These are phyloP conservation scores for Cepaea hortensis DNA, from an alignment of 2,888 invertebrate species.

Conservation along the genomic window DNA sequence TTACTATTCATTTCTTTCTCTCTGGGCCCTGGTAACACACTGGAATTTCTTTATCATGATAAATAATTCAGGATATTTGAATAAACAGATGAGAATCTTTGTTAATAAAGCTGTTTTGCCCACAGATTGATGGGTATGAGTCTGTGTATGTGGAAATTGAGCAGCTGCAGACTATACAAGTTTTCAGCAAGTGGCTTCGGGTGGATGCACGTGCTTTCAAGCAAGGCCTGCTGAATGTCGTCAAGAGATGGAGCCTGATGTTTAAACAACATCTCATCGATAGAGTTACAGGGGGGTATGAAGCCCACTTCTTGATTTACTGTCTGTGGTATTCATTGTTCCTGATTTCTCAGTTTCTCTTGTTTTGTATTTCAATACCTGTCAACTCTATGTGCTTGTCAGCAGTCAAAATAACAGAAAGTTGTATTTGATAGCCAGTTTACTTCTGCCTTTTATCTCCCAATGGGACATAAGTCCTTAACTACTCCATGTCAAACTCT, in stretches of 20 bases:
- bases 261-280: conserved; percentile 95
- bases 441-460: too few species aligned
- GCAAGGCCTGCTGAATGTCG: conserved; percentile 90
- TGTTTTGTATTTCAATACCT: not conserved
- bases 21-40: too few species aligned
- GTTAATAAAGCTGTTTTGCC: conserved; percentile 50
- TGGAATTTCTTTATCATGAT: too few species aligned
- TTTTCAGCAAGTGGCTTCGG: conserved; percentile 92
- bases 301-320: not conserved
- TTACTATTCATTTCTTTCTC: too few species aligned
- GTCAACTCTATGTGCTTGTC: not conserved
- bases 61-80: too few species aligned
- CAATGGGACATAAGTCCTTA: too few species aligned
- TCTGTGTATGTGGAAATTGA: conserved; percentile 91
- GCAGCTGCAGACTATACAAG: conserved; percentile 86
- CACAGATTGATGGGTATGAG: conserved; percentile 93
- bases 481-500: too few species aligned
- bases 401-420: too few species aligned
- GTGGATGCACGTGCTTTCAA: conserved; percentile 93
- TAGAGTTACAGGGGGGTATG: conserved; percentile 85
- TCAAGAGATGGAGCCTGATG: conserved; percentile 96
- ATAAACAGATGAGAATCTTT: too few species aligned
- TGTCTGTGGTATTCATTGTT: too few species aligned
- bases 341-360: not conserved
- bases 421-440: too few species aligned